Evolutionary conservation across 2,797 vertebrate species (phyloP).

Genomic region (Sebastes iracundus): DNA sequence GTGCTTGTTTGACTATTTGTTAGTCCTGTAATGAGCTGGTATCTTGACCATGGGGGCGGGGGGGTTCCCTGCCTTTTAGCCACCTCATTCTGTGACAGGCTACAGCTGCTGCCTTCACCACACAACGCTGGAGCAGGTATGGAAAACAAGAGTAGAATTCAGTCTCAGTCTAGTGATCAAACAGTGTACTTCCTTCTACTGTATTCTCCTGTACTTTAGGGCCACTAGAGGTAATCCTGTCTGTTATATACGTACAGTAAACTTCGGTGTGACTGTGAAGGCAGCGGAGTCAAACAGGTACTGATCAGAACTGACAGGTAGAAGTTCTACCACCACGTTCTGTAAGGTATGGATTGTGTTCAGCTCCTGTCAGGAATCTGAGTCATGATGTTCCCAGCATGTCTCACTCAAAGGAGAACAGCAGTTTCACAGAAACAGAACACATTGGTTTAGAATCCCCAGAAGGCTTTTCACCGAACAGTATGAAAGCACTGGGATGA

Average conservation of each 20-base stretch:
- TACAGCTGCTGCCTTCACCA: not conserved
- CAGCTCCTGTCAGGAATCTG: not conserved
- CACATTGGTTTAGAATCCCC: not conserved
- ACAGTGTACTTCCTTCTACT: not conserved
- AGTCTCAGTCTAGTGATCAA: not conserved
- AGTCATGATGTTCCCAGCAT: slow-evolving; percentile 1
- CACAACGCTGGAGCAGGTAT: not conserved
- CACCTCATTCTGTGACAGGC: not conserved
- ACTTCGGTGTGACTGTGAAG: slow-evolving; percentile 2
- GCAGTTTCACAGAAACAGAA: not conserved
- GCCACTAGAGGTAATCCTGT: slow-evolving; percentile 4
- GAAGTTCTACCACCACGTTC: not conserved
- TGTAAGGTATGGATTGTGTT: not conserved
- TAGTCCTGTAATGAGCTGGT: not conserved
- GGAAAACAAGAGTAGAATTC: not conserved
- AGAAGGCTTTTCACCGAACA: not conserved
- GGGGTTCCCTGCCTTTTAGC: not conserved
- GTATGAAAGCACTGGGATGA: not conserved
- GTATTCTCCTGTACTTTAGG: not conserved
- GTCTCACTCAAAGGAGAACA: not conserved
- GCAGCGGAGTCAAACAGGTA: slow-evolving; percentile 19
- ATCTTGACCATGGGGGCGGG: not conserved
- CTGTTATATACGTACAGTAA: slow-evolving; percentile 10
- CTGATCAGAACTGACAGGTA: slow-evolving; percentile 1
- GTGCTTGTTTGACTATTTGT: not conserved